These are phyloP conservation scores for Nasonia giraulti DNA, from an alignment of 1,140 invertebrate genomes.

Conservation along the genomic window DNA sequence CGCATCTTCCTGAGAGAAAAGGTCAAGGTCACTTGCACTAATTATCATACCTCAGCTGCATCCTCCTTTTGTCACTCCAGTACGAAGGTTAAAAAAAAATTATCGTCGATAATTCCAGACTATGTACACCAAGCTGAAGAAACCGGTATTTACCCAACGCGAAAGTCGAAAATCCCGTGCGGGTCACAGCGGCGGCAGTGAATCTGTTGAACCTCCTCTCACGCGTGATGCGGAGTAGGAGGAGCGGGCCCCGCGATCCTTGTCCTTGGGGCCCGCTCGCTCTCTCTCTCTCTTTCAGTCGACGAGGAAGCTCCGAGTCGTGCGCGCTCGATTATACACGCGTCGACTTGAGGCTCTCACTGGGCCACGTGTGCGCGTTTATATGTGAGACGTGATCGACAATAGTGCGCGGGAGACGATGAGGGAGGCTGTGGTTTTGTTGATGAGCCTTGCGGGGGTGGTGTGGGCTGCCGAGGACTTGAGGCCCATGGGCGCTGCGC, in stretches of 20 bases:
- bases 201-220: slow-evolving; percentile 3
- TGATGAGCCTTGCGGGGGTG: neutral
- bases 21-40: too few species aligned
- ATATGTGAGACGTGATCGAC: neutral
- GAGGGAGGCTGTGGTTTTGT: neutral
- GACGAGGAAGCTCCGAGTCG: neutral
- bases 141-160: neutral
- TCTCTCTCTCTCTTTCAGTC: neutral
- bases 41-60: too few species aligned
- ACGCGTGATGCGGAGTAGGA: neutral
- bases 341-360: neutral
- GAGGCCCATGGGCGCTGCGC: neutral
- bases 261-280: neutral
- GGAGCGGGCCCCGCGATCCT: neutral
- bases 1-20: too few species aligned
- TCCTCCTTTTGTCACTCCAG: too few species aligned
- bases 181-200: neutral
- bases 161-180: neutral
- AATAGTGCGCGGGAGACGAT: neutral
- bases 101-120: too few species aligned
- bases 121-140: neutral
- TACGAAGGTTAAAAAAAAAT: too few species aligned
- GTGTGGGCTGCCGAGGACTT: neutral
- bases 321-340: neutral
- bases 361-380: neutral